Evolutionary conservation across 35 echinoderm and acorn worm genomes (phyloP).

Genomic region (Eucidaris tribuloides): DNA sequence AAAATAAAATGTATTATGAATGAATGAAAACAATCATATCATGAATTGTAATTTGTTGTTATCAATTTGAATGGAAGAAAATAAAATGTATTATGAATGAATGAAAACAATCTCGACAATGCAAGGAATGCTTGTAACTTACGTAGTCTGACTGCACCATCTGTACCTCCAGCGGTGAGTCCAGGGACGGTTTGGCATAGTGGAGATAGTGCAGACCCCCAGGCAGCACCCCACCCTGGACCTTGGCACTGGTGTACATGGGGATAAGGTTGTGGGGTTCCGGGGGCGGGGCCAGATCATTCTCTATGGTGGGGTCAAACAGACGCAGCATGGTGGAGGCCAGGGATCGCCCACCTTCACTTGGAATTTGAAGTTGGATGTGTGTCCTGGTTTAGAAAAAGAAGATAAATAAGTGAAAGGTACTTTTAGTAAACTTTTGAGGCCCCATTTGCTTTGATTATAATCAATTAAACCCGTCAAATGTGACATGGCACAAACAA

Average conservation of each 20-base stretch:
- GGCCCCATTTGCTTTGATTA: too few species aligned
- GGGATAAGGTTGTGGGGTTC: conserved; percentile 80
- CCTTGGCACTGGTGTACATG: conserved; percentile 65
- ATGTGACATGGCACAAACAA: too few species aligned
- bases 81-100: too few species aligned
- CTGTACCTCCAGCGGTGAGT: conserved; percentile 59
- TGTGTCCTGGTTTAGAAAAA: conserved; percentile 85
- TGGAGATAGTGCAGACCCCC: conserved; percentile 80
- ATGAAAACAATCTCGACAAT: too few species aligned
- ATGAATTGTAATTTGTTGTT: too few species aligned
- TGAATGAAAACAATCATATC: too few species aligned
- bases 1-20: not conserved
- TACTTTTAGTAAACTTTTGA: too few species aligned
- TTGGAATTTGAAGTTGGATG: conserved; percentile 89
- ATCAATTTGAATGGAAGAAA: too few species aligned
- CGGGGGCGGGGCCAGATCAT: conserved; percentile 54
- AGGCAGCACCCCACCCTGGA: conserved; percentile 64
- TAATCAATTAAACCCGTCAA: too few species aligned
- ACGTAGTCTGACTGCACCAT: conserved; percentile 89
- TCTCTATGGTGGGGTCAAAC: conserved; percentile 94
- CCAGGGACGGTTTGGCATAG: conserved; percentile 69
- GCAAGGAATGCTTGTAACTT: conserved; percentile 25
- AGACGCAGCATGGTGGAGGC: conserved; percentile 84
- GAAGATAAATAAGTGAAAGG: too few species aligned
- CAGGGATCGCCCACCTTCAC: conserved; percentile 72